These are phyloP conservation scores for Ondatra zibethicus DNA, from an alignment of 2,113 vertebrate species.

Conservation along the genomic window DNA sequence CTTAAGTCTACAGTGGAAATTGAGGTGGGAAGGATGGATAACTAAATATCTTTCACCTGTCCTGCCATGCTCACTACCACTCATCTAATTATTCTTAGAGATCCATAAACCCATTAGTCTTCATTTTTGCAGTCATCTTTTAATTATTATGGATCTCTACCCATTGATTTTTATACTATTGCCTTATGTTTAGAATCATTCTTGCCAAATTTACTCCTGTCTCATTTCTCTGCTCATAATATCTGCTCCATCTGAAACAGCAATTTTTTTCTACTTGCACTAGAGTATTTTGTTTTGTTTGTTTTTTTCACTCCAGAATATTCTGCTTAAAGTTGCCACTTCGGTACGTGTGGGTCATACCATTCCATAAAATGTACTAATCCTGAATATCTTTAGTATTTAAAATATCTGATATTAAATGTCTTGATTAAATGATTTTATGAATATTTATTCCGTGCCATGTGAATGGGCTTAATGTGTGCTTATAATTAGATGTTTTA, in stretches of 20 bases:
- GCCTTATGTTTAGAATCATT: not conserved
- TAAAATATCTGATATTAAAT: not conserved
- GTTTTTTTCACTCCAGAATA: not conserved
- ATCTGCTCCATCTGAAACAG: not conserved
- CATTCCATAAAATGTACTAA: not conserved
- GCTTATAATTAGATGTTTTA: not conserved
- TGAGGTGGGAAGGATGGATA: fast-evolving
- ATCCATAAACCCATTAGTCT: fast-evolving
- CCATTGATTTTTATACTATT: not conserved
- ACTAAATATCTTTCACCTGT: not conserved
- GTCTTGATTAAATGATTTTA: not conserved
- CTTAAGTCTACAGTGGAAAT: not conserved
- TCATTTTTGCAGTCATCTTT: not conserved
- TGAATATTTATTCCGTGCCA: not conserved
- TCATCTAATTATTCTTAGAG: not conserved
- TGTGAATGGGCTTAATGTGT: not conserved
- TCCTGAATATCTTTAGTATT: not conserved
- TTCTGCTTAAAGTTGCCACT: not conserved
- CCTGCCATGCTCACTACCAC: not conserved
- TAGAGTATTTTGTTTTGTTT: not conserved
- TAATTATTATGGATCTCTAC: not conserved
- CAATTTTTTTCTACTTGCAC: not conserved
- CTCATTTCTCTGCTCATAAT: not conserved
- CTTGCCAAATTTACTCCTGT: not conserved
- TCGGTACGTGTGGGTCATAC: not conserved